Evolutionary conservation across 2,113 vertebrate genomes (phyloP).

Genomic region (Poeciliopsis occidentalis): DNA sequence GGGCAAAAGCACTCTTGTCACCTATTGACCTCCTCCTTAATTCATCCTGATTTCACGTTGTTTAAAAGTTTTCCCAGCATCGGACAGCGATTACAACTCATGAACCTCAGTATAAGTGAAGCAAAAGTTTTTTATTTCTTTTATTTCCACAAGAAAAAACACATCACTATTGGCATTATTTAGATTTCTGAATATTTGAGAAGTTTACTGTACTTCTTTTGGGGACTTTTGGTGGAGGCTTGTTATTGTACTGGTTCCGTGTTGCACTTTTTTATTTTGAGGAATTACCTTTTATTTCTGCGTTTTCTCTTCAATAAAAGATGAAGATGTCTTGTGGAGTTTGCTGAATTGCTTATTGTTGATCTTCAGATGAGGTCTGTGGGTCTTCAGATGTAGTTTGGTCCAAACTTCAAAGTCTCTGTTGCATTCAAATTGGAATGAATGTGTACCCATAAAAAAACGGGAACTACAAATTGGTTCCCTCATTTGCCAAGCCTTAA

Average conservation of each 20-base stretch:
- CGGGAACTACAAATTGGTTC: background rate
- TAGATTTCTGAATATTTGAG: background rate
- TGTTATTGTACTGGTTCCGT: too few species aligned
- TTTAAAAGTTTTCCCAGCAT: slow-evolving; percentile 20
- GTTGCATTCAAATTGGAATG: background rate
- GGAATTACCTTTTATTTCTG: background rate
- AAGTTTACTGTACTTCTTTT: background rate
- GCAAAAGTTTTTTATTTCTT: background rate
- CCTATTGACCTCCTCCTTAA: slow-evolving; percentile 54
- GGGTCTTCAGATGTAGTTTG: background rate
- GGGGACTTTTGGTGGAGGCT: background rate
- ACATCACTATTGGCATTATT: too few species aligned
- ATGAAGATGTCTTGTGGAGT: background rate
- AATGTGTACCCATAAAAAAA: background rate
- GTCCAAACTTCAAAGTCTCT: background rate
- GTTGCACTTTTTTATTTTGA: background rate
- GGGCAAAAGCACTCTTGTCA: slow-evolving; percentile 62
- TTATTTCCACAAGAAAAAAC: background rate
- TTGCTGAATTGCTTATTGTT: background rate
- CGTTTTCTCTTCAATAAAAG: background rate
- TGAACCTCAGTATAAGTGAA: slow-evolving; percentile 10
- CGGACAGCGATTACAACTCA: slow-evolving; percentile 5
- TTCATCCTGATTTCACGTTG: slow-evolving; percentile 51
- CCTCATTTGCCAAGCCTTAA: background rate
- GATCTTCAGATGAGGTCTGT: background rate